phyloP scores from a whole-genome alignment of 2,797 vertebrate species.

The Sebastiscus tertius region DNA sequence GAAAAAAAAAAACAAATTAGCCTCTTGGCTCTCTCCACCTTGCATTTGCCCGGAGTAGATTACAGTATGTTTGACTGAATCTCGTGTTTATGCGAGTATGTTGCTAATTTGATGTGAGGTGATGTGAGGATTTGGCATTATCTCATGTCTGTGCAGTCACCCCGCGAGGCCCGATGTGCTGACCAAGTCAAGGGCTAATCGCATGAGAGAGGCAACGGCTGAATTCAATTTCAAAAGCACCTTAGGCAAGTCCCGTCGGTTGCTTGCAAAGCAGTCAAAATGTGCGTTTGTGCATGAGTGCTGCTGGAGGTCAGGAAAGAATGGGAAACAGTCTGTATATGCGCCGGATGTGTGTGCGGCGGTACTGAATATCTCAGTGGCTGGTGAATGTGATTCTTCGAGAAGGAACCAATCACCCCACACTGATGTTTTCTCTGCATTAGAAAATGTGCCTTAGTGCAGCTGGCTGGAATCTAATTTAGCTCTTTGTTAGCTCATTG shows the following conservation, averaged over 20 bases:
- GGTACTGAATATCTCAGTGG: conserved; percentile 22
- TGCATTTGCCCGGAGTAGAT: conserved; percentile 23
- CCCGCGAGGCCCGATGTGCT: conserved; percentile 20
- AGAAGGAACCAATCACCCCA: conserved; percentile 46
- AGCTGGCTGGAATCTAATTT: conserved; percentile 21
- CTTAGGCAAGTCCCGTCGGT: conserved; percentile 22
- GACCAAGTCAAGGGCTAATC: conserved; percentile 48
- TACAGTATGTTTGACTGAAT: conserved; percentile 10
- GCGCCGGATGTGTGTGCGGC: conserved; percentile 34
- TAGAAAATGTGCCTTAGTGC: background rate
- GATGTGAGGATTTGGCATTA: conserved; percentile 13
- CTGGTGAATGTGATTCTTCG: conserved; percentile 43
- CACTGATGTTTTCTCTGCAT: background rate
- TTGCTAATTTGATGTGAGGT: conserved; percentile 34
- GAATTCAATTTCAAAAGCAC: conserved; percentile 49
- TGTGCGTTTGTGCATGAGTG: conserved; percentile 31
- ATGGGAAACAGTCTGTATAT: conserved; percentile 19
- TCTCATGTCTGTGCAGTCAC: conserved; percentile 4
- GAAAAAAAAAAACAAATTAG: conserved; percentile 46
- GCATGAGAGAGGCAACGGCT: conserved; percentile 19
- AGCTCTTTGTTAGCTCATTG: conserved; percentile 17
- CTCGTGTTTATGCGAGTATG: conserved; percentile 16
- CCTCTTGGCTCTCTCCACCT: conserved; percentile 9
- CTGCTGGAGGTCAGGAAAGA: conserved; percentile 22
- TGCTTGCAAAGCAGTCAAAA: conserved; percentile 30